Evolutionary conservation across 2,797 vertebrate species (phyloP), one percentile per base, ranked within the genome.

Genomic region (Onychomys leucogaster): DNA sequence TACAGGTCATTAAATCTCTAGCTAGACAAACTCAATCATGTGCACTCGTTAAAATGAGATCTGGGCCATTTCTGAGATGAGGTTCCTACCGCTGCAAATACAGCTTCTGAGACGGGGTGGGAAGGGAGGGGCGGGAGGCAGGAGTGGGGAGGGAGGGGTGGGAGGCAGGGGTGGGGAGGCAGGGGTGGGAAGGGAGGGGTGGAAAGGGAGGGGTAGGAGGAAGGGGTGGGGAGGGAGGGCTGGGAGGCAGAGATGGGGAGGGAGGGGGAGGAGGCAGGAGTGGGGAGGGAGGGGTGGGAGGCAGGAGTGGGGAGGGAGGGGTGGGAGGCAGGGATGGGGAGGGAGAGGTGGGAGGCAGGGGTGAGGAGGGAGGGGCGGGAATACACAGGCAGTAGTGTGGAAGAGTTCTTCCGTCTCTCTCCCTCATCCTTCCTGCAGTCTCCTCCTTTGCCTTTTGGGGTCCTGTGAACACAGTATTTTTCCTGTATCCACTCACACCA

Each of bases 1-100:
- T 97, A 96, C 95, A 97, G 96, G 96, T 97, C 97, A 82, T 98
- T 98, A 98, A 97, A 97, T 97, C 97, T 97, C 97, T 96, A 94
- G 97, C 98, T 98, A 98, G 82, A 98, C 93, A 96, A 98, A 98
- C 92, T 96, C 97, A 93, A 49, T 97, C 96, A 90, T 94, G 90
- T 97, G 95, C 75, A 29, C 97, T 98, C 46, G 8, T 97, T 96
- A 97, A 97, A 98, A 98, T 97, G 96, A 94, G 91, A 97, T 97
- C 96, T 95, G 94, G 91, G 97, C 95, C 94, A 97, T 96, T 97
- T 91, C 43, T 2, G 92, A 98, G 98, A 96, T 94, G 81, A 94
- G 95, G 86, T 46, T 94, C 82, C 92, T 82, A 52, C 25, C 78
- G 73, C 77, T 97, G 96, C 97, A 98, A 97, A 97, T 93, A 97